Percentiles rank a stretch among this genome's conserved stretches.
Conservation (phyloP, 2,113 vertebrate genomes). For the Rattus norvegicus region GRCr8 NC_086031.1:54216501-54217000, state of each 20-base stretch:
- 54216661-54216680: not conserved
- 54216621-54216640: not conserved
- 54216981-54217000: not conserved
- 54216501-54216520: not conserved
- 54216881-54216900: not conserved
- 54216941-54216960: not conserved
- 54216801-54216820: not conserved
- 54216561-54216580: not conserved
- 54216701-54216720: not conserved
- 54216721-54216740: not conserved
- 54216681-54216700: not conserved
- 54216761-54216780: not conserved
- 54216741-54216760: not conserved
- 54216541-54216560: not conserved
- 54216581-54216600: not conserved
- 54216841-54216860: not conserved
- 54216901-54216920: not conserved
- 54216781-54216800: not conserved
- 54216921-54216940: not conserved
- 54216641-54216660: not conserved
- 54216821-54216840: not conserved
- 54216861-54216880: not conserved
- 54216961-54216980: not conserved
- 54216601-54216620: not conserved
- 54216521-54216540: not conserved